These are phyloP conservation scores for Pyrgus malvae DNA, from an alignment of 2,888 invertebrate genomes.

Conservation along the genomic window DNA sequence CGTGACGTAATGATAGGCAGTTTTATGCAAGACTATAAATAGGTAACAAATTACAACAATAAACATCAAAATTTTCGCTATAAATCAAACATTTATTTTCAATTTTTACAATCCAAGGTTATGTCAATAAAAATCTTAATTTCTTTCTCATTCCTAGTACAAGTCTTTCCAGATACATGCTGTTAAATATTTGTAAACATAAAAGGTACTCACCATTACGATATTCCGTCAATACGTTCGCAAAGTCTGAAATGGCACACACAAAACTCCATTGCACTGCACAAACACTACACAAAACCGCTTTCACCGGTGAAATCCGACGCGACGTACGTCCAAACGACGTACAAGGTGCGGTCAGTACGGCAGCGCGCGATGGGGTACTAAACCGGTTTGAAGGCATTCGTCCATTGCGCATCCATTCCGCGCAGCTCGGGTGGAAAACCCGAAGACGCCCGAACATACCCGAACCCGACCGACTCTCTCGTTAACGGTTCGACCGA, in stretches of 20 bases:
- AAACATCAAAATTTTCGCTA: too few relatives aligned
- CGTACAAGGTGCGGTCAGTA: slow-evolving; percentile 56
- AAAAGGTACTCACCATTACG: slow-evolving; percentile 52
- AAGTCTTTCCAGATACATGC: too few relatives aligned
- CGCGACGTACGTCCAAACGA: slow-evolving; percentile 2
- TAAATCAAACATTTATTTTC: too few relatives aligned
- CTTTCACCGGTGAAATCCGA: slow-evolving; percentile 24
- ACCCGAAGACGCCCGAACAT: slow-evolving; percentile 31
- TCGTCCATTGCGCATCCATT: slow-evolving; percentile 66
- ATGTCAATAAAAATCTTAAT: too few relatives aligned
- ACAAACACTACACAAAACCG: slow-evolving; percentile 35
- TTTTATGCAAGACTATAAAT: too few relatives aligned
- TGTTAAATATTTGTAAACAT: background rate
- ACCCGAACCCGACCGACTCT: slow-evolving; percentile 29
- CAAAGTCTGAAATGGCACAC: slow-evolving; percentile 47
- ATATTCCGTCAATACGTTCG: slow-evolving; percentile 48
- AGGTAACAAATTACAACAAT: too few relatives aligned
- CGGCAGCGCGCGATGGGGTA: slow-evolving; percentile 62
- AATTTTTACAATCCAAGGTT: too few relatives aligned
- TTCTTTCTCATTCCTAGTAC: too few relatives aligned
- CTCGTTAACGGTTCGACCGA: slow-evolving; percentile 65
- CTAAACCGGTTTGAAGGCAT: slow-evolving; percentile 63
- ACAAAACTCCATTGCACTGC: slow-evolving; percentile 50
- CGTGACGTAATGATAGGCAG: too few relatives aligned
- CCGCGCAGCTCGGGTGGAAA: slow-evolving; percentile 57